These are phyloP conservation scores for Pseudorasbora parva DNA, from an alignment of 2,113 vertebrate genomes.

Conservation along the genomic window DNA sequence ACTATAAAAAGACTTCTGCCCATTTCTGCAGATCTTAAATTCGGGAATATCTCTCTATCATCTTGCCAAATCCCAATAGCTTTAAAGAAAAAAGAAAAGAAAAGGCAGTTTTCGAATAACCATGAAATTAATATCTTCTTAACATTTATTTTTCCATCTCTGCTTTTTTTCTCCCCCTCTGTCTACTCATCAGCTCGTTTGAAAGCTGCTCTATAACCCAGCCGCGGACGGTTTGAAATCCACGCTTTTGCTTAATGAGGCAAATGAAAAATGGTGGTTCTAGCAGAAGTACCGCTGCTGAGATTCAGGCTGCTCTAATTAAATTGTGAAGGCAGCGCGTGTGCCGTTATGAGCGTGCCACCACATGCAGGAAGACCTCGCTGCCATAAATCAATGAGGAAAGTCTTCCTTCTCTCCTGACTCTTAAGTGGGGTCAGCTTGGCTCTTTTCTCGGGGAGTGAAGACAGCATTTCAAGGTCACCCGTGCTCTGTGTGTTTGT, in stretches of 20 bases:
- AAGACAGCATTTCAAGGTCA: slow-evolving; percentile 72
- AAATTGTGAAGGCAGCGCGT: slow-evolving; percentile 54
- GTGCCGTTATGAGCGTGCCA: slow-evolving; percentile 31
- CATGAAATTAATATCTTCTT: slow-evolving; percentile 41
- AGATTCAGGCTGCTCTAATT: slow-evolving; percentile 58
- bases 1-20: neutral
- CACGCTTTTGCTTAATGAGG: slow-evolving; percentile 56
- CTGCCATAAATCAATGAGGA: slow-evolving; percentile 56
- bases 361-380: slow-evolving; percentile 46
- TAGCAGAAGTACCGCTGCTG: slow-evolving; percentile 52
- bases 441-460: slow-evolving; percentile 56
- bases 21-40: slow-evolving; percentile 22
- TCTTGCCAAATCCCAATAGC: neutral
- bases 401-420: slow-evolving; percentile 48
- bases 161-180: neutral
- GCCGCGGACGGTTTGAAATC: slow-evolving; percentile 54
- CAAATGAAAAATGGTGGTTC: slow-evolving; percentile 51
- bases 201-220: slow-evolving; percentile 51
- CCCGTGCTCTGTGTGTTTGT: slow-evolving; percentile 35
- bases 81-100: neutral
- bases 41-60: neutral
- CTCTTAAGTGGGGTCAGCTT: slow-evolving; percentile 58
- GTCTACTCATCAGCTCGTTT: slow-evolving; percentile 40
- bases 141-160: slow-evolving; percentile 42
- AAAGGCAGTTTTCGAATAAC: slow-evolving; percentile 30